Evolutionary conservation across 2,113 vertebrate genomes (phyloP).

Genomic region (Pelecanus crispus): DNA sequence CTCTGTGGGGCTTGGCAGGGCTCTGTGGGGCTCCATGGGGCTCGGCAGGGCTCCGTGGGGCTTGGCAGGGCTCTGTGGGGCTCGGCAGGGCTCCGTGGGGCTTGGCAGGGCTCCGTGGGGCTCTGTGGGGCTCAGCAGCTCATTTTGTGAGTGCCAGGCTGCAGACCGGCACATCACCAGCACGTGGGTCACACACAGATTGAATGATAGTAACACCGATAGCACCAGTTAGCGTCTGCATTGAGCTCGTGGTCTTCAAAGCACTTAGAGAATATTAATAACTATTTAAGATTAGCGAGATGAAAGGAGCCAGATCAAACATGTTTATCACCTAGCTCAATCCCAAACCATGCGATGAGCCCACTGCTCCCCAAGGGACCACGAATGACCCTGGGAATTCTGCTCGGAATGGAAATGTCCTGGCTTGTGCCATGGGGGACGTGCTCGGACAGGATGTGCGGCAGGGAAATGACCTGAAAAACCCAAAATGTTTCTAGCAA

Average conservation of each 20-base stretch:
- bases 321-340: neutral
- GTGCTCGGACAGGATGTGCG: neutral
- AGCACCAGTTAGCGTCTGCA: neutral
- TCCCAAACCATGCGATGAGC: neutral
- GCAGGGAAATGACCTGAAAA: neutral
- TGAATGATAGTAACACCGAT: neutral
- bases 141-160: neutral
- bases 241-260: neutral
- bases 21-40: too few relatives aligned
- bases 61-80: neutral
- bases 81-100: neutral
- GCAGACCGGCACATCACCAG: neutral
- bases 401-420: neutral
- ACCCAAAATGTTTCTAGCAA: neutral
- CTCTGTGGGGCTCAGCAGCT: accelerated
- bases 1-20: neutral
- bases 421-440: neutral
- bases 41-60: neutral
- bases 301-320: neutral
- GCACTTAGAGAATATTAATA: neutral
- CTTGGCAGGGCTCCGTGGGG: accelerated
- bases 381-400: neutral
- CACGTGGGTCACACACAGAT: neutral
- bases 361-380: neutral
- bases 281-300: neutral